These are phyloP conservation scores for Adelges cooleyi DNA, from an alignment of 1,140 invertebrate genomes.

Conservation along the genomic window DNA sequence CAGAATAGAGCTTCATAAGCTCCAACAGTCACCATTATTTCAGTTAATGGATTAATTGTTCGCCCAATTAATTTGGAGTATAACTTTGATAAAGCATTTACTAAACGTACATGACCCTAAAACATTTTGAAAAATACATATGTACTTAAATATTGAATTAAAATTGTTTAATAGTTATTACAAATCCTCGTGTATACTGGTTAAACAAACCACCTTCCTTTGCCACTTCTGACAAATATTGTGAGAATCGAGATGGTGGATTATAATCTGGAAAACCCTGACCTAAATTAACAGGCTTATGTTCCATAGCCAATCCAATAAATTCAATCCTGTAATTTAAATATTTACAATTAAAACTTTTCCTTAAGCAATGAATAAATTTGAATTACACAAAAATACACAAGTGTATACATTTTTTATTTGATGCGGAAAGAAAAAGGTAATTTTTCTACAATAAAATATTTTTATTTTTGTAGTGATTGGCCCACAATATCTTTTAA, in stretches of 20 bases:
- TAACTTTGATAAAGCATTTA: constrained; percentile 69
- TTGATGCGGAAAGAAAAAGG: neutral
- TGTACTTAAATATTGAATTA: neutral
- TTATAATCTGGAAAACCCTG: constrained; percentile 94
- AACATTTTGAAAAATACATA: constrained; percentile 33
- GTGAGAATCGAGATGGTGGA: constrained; percentile 43
- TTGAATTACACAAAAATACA: neutral
- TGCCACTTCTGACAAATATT: constrained; percentile 59
- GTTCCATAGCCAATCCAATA: constrained; percentile 69
- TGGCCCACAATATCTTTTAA: too few species aligned
- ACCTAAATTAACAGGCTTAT: constrained; percentile 89
- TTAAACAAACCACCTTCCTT: constrained; percentile 66
- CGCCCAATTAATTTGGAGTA: constrained; percentile 68
- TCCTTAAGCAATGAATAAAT: neutral
- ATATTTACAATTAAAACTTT: neutral
- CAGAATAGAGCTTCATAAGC: constrained; percentile 88
- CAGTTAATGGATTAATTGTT: constrained; percentile 64
- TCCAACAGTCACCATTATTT: constrained; percentile 79
- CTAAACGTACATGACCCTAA: constrained; percentile 85
- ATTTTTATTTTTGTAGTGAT: neutral
- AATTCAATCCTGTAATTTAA: constrained; percentile 78
- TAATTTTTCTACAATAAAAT: neutral
- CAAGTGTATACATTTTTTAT: neutral
- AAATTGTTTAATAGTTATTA: constrained; percentile 42
- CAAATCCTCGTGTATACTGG: constrained; percentile 84